Percentiles rank a stretch among this genome's conserved stretches.
These are phyloP conservation scores for Enteromius argenteus DNA, from an alignment of 2,797 vertebrate genomes.

Conservation along the genomic window DNA sequence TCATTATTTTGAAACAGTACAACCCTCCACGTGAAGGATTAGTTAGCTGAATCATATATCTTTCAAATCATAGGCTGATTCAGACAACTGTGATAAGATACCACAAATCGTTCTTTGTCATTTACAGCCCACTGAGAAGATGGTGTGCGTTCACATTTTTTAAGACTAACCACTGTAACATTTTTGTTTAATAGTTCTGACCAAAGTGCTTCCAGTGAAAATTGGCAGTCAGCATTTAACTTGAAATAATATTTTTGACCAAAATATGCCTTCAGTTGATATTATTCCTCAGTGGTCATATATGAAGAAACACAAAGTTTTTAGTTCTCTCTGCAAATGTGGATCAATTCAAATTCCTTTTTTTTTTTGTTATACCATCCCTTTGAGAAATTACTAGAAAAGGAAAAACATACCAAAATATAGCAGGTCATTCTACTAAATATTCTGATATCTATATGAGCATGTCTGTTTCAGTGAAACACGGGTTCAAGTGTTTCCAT, in stretches of 20 bases:
- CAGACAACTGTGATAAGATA: conserved; percentile 20
- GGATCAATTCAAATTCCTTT: background rate
- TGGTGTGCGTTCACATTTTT: conserved; percentile 4
- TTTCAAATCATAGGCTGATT: conserved; percentile 16
- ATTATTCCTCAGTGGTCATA: conserved; percentile 31
- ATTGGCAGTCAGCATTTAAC: conserved; percentile 40
- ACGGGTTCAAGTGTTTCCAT: background rate
- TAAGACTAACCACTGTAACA: conserved; percentile 8
- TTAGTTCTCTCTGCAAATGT: background rate
- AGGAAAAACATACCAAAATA: conserved; percentile 19
- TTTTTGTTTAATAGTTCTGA: conserved; percentile 41
- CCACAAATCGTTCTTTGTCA: conserved; percentile 31
- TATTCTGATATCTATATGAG: conserved; percentile 41
- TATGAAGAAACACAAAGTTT: conserved; percentile 5
- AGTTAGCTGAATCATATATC: conserved; percentile 6
- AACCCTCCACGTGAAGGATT: conserved; percentile 15
- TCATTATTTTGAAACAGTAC: conserved; percentile 28
- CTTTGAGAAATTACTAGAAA: conserved; percentile 29
- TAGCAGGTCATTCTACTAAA: conserved; percentile 6
- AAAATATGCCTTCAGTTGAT: conserved; percentile 57
- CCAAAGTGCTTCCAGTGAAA: conserved; percentile 39
- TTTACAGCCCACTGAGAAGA: conserved; percentile 22
- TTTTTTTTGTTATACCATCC: background rate
- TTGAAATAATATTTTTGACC: conserved; percentile 36
- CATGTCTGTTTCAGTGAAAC: conserved; percentile 43